phyloP scores from a whole-genome alignment of 2,797 vertebrate genomes.

The Melanotaenia boesemani region DNA sequence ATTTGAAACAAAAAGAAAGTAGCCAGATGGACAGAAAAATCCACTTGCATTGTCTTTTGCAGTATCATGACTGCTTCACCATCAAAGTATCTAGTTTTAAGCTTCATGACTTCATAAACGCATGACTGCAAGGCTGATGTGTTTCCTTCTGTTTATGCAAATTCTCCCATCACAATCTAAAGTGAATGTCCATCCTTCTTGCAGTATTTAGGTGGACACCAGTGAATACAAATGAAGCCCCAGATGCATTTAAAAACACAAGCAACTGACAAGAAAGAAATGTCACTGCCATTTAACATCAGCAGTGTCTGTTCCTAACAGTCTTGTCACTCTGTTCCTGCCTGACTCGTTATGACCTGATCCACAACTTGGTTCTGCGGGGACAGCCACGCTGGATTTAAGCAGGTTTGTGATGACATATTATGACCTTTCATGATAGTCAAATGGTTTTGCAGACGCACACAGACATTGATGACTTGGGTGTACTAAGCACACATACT shows the following conservation, averaged over 20 bases:
- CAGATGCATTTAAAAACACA: not conserved
- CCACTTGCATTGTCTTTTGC: not conserved
- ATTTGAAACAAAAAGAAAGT: not conserved
- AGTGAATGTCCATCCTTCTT: conserved; percentile 1
- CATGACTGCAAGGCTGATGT: not conserved
- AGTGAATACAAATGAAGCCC: conserved; percentile 5
- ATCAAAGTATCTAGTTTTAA: not conserved
- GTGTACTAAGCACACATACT: conserved; percentile 20
- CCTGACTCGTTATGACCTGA: conserved; percentile 21
- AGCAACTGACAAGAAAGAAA: conserved; percentile 4
- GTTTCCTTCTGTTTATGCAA: not conserved
- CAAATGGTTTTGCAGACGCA: conserved; percentile 33
- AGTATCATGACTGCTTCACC: not conserved
- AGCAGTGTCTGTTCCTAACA: conserved; percentile 11
- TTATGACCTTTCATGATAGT: conserved; percentile 56
- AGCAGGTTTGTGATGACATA: conserved; percentile 44
- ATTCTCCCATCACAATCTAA: not conserved
- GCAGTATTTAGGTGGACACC: not conserved
- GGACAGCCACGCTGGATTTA: conserved; percentile 22
- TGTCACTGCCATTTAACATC: conserved; percentile 24
- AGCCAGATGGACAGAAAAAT: not conserved
- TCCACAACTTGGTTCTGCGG: conserved; percentile 22
- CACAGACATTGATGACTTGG: conserved; percentile 29
- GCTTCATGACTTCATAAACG: not conserved
- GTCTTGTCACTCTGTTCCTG: conserved; percentile 18